Conservation (phyloP, 1,140 invertebrate species). For the Paraescarpia echinospica region DNA sequence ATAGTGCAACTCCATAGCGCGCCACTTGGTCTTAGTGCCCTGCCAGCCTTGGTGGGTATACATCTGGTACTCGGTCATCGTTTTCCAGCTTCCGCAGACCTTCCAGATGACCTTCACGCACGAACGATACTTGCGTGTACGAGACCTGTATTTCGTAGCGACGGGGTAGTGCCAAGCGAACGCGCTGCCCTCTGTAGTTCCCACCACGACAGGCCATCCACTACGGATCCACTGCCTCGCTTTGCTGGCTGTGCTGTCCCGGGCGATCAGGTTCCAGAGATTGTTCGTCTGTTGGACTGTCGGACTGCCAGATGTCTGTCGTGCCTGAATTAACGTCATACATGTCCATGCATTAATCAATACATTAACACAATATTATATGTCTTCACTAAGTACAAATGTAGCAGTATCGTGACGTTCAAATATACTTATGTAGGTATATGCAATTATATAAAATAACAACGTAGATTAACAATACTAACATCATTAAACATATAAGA, state of each 20-base stretch:
- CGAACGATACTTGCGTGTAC: not conserved
- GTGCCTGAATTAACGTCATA: conserved; percentile 3
- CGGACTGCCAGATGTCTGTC: conserved; percentile 21
- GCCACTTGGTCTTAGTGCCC: not conserved
- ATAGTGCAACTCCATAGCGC: not conserved
- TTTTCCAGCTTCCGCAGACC: not conserved
- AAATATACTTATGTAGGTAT: too few species aligned
- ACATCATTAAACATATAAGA: too few species aligned
- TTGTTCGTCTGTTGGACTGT: conserved; percentile 9
- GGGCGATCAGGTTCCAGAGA: conserved; percentile 4
- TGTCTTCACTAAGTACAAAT: too few species aligned
- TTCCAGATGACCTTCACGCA: not conserved
- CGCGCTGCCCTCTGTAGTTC: conserved; percentile 23
- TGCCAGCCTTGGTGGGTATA: not conserved
- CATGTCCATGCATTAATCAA: not conserved
- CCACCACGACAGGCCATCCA: conserved; percentile 32
- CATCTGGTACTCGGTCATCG: conserved; percentile 1
- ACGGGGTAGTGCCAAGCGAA: conserved; percentile 24
- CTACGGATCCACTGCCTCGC: conserved; percentile 18
- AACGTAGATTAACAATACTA: too few species aligned
- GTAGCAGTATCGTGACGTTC: too few species aligned
- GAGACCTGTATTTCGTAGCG: not conserved
- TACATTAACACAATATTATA: too few species aligned
- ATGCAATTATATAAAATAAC: too few species aligned
- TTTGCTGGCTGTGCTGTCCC: conserved; percentile 16